A percentile compares a stretch with the other conserved stretches of the same genome.
phyloP scores from a whole-genome alignment of 2,113 vertebrate genomes.

The Origma solitaria region DNA sequence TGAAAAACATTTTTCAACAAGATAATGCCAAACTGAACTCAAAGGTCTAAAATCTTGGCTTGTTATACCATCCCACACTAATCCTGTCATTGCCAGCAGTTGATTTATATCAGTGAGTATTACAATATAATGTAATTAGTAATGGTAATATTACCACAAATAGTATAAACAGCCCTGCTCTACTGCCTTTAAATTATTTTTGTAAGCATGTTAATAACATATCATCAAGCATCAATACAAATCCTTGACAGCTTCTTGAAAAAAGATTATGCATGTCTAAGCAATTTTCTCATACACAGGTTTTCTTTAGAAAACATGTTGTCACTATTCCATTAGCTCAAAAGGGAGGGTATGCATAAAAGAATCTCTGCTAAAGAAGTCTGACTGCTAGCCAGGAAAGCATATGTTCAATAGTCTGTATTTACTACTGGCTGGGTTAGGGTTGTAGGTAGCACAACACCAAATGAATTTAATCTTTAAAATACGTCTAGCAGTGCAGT shows the following conservation, averaged over 20 bases:
- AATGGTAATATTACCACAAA: slow-evolving; percentile 17
- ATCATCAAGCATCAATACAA: slow-evolving; percentile 29
- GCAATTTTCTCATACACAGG: slow-evolving; percentile 30
- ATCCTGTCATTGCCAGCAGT: not conserved
- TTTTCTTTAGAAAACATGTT: slow-evolving; percentile 48
- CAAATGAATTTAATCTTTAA: not conserved
- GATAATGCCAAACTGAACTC: not conserved
- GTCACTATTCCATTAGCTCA: slow-evolving; percentile 36
- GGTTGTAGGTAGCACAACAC: not conserved
- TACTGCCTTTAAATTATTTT: slow-evolving; percentile 36
- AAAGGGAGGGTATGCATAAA: not conserved
- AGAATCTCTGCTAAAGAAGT: not conserved
- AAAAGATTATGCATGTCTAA: slow-evolving; percentile 41
- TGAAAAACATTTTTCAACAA: not conserved
- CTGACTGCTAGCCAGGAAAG: slow-evolving; percentile 39
- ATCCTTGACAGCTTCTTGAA: slow-evolving; percentile 22
- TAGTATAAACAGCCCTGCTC: slow-evolving; percentile 5
- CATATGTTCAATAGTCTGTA: not conserved
- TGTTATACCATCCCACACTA: not conserved
- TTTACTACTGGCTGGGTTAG: not conserved
- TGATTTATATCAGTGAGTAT: slow-evolving; percentile 31
- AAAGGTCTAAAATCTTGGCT: not conserved
- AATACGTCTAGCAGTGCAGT: not conserved
- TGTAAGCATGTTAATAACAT: slow-evolving; percentile 45
- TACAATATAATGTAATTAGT: slow-evolving; percentile 37